A percentile compares a stretch with the other conserved stretches of the same genome.
These are phyloP conservation scores for Pristionchus maxplancki DNA, from an alignment of 2,888 invertebrate genomes.

Conservation along the genomic window DNA sequence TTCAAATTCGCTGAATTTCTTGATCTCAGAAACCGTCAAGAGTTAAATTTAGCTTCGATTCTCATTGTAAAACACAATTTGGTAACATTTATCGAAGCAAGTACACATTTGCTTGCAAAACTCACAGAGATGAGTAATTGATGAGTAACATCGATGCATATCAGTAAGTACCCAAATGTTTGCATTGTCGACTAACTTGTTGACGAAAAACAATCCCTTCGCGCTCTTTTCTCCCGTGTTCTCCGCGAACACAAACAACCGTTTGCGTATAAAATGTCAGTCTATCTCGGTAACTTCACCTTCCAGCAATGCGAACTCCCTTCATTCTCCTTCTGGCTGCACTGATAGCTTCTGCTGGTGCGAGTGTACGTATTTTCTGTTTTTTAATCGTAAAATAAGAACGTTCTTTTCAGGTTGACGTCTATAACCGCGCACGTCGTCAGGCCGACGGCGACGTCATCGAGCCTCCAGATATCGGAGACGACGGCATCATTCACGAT, in stretches of 20 bases:
- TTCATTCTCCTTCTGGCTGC: too few species aligned
- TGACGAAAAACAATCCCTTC: background rate
- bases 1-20: background rate
- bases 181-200: background rate
- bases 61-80: too few species aligned
- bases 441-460: background rate
- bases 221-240: too few species aligned
- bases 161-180: background rate
- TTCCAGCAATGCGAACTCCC: too few species aligned
- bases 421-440: background rate
- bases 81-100: too few species aligned
- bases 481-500: background rate
- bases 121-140: background rate
- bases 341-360: too few species aligned
- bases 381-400: too few species aligned
- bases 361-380: too few species aligned
- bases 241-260: too few species aligned
- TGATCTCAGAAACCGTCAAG: background rate
- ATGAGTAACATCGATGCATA: background rate
- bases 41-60: background rate
- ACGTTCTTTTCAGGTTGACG: background rate
- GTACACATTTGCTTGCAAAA: too few species aligned
- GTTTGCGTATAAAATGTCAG: too few species aligned
- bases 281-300: too few species aligned
- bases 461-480: background rate